phyloP scores from a whole-genome alignment of 2,113 vertebrate genomes.

The Megalops atlanticus region DNA sequence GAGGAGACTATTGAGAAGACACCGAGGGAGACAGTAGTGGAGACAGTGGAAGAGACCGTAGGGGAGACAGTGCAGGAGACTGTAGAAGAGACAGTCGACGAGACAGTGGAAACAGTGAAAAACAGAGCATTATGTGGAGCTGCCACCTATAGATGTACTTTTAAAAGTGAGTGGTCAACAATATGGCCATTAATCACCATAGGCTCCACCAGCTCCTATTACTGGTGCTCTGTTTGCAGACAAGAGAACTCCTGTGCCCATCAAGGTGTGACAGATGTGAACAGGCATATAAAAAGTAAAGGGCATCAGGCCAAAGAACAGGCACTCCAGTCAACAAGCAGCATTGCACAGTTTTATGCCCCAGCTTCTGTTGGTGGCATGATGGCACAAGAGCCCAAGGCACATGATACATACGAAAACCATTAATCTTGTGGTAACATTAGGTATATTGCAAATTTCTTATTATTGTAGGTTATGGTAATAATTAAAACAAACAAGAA shows the following conservation, averaged over 20 bases:
- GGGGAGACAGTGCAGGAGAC: no score
- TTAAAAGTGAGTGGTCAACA: conserved; percentile 18
- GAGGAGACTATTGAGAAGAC: no score
- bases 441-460: background rate
- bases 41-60: no score
- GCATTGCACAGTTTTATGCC: conserved; percentile 19
- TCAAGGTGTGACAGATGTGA: conserved; percentile 10
- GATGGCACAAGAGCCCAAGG: conserved; percentile 28
- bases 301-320: conserved; percentile 19
- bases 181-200: conserved; percentile 29
- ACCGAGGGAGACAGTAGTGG: no score
- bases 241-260: conserved; percentile 24
- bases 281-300: conserved; percentile 20
- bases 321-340: conserved; percentile 21
- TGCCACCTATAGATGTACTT: no score
- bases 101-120: no score
- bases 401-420: conserved; percentile 13
- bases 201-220: conserved; percentile 20
- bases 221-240: conserved; percentile 24
- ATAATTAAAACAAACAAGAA: conserved; percentile 1
- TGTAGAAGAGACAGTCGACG: no score
- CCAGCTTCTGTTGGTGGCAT: conserved; percentile 31
- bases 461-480: background rate
- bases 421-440: conserved; percentile 4
- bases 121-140: no score